Evolutionary conservation across 2,113 vertebrate genomes (phyloP).

Genomic region (Tonatia bakeri): DNA sequence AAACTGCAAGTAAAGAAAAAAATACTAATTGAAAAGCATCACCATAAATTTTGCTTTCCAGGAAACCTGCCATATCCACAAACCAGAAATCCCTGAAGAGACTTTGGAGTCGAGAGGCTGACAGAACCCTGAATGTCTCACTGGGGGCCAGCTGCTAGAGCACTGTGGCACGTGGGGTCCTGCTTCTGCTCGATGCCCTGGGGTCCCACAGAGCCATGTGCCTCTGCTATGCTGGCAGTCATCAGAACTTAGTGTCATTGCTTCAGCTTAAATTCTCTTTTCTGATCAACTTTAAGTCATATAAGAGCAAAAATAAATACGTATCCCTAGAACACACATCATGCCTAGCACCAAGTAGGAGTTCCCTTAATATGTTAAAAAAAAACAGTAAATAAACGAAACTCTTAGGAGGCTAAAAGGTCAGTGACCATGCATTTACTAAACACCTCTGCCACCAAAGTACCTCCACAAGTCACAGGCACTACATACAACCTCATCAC

Average conservation of each 20-base stretch:
- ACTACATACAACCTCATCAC: neutral
- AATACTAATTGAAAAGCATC: neutral
- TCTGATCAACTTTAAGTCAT: neutral
- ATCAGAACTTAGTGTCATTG: neutral
- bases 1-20: neutral
- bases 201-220: neutral
- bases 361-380: neutral
- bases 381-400: neutral
- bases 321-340: neutral
- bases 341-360: neutral
- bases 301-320: neutral
- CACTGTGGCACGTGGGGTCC: neutral
- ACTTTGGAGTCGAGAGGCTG: neutral
- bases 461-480: neutral
- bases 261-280: neutral
- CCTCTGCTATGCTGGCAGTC: neutral
- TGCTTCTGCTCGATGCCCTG: neutral
- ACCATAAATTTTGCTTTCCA: slow-evolving; percentile 34
- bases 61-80: neutral
- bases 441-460: neutral
- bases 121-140: neutral
- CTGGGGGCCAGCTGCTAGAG: neutral
- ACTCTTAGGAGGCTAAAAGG: neutral
- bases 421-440: neutral
- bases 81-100: neutral